phyloP scores from a whole-genome alignment of 2,888 invertebrate species.

The Dysmachus trigonus region DNA sequence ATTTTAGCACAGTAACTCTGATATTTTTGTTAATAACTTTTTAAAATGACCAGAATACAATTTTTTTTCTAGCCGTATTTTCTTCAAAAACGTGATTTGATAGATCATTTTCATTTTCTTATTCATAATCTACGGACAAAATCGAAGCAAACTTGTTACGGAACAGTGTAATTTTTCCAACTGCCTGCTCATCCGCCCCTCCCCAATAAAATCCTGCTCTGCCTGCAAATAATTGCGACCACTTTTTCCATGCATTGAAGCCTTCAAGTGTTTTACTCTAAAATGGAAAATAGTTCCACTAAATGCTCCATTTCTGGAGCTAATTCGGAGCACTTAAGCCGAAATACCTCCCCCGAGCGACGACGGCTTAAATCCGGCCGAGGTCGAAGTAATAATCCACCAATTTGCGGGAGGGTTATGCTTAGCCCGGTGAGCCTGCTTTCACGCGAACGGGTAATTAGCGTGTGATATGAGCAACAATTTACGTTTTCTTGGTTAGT shows the following conservation, averaged over 20 bases:
- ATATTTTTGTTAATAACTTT: too few relatives aligned
- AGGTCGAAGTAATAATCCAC: background rate
- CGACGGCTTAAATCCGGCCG: background rate
- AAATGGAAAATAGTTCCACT: background rate
- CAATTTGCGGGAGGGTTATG: background rate
- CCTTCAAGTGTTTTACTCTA: background rate
- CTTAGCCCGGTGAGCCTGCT: background rate
- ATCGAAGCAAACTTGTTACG: background rate
- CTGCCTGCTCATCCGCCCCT: too few relatives aligned
- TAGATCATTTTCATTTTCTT: too few relatives aligned
- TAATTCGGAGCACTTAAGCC: background rate
- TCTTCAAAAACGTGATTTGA: too few relatives aligned
- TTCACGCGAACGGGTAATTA: background rate
- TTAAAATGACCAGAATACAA: too few relatives aligned
- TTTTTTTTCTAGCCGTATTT: too few relatives aligned
- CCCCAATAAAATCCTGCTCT: background rate
- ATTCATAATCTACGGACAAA: too few relatives aligned
- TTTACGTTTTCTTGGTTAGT: background rate
- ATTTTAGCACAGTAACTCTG: too few relatives aligned
- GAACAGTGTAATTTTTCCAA: background rate
- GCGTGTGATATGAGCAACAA: background rate
- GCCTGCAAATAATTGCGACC: background rate
- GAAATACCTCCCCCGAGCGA: background rate
- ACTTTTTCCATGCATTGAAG: background rate
- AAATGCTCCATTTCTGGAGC: background rate